These are phyloP conservation scores for Onychomys leucogaster DNA, from an alignment of 2,797 vertebrate genomes.

Conservation along the genomic window DNA sequence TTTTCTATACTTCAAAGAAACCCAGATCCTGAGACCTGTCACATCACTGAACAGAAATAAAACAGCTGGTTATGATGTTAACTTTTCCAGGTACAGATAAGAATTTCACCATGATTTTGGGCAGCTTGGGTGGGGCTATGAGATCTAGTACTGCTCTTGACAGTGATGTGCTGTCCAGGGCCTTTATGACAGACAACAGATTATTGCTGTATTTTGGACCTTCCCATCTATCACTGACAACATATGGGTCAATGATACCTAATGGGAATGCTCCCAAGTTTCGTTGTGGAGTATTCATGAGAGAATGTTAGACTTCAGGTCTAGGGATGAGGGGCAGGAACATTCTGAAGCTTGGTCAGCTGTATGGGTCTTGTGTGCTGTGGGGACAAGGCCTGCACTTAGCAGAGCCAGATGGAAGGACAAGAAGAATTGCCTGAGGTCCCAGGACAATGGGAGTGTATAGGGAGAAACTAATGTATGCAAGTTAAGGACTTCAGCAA, in stretches of 20 bases:
- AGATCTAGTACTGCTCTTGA: neutral
- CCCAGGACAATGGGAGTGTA: neutral
- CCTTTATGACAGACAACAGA: neutral
- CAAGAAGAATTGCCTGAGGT: neutral
- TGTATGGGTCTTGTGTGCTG: neutral
- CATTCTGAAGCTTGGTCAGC: neutral
- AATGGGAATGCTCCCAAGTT: neutral
- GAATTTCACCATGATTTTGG: neutral
- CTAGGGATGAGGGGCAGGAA: neutral
- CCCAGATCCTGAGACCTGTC: constrained; percentile 4
- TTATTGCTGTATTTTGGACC: neutral
- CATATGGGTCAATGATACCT: neutral
- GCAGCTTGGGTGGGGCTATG: neutral
- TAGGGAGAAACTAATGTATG: rapidly evolving
- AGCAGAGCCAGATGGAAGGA: neutral
- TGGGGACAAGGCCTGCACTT: neutral
- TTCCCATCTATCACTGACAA: constrained; percentile 13
- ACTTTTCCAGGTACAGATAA: constrained; percentile 19
- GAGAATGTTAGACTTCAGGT: neutral
- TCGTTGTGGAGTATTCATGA: neutral
- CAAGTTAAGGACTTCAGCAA: neutral
- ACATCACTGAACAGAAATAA: constrained; percentile 46
- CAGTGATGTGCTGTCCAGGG: too few species aligned
- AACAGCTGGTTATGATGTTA: neutral
- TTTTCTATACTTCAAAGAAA: constrained; percentile 59